These are phyloP conservation scores for Kryphioiulus occultus DNA, from an alignment of 2,888 invertebrate genomes.

Conservation along the genomic window DNA sequence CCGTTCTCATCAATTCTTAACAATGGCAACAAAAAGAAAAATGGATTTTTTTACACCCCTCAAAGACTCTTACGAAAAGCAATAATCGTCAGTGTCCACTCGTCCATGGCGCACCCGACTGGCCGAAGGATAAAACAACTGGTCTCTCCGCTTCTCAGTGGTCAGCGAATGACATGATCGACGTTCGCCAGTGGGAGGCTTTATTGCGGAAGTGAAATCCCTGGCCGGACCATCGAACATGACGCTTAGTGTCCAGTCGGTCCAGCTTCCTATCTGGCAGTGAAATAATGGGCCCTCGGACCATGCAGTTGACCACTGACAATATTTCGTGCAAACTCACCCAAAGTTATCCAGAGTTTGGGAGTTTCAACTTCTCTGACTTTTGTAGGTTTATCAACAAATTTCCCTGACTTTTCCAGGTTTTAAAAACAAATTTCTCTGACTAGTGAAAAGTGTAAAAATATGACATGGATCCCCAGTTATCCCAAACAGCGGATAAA, in stretches of 20 bases:
- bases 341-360: no score
- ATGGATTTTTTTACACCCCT: conserved; percentile 12
- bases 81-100: conserved; percentile 23
- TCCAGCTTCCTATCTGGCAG: neutral
- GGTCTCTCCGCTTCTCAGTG: neutral
- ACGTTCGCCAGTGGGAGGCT: conserved; percentile 8
- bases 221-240: neutral
- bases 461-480: no score
- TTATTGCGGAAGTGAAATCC: neutral
- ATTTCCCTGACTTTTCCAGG: no score
- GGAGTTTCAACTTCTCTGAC: no score
- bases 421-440: no score
- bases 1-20: neutral
- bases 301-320: neutral
- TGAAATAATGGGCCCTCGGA: neutral
- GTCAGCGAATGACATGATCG: conserved; percentile 1
- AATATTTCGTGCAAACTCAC: neutral
- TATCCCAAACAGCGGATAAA: no score
- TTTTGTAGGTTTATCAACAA: no score
- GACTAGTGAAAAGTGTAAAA: no score
- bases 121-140: neutral
- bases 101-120: neutral
- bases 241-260: neutral
- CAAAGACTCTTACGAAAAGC: conserved; percentile 23
- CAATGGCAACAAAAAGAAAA: conserved; percentile 1